phyloP scores from a whole-genome alignment of 2,797 vertebrate genomes.

The Alectoris magna region DNA sequence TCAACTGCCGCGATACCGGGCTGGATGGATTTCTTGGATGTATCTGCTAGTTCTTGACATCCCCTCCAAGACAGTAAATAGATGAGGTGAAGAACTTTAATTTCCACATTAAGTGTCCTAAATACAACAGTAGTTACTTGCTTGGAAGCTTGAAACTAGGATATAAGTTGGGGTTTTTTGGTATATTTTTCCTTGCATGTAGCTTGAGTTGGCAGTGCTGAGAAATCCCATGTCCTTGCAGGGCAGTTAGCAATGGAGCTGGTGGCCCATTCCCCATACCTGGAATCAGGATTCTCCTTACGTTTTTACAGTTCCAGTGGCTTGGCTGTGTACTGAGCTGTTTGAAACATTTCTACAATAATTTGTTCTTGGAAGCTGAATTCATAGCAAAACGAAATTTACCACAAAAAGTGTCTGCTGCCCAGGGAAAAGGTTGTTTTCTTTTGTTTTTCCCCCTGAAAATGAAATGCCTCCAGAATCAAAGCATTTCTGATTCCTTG shows the following conservation, averaged over 20 bases:
- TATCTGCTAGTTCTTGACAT: background rate
- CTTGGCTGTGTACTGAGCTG: background rate
- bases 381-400: background rate
- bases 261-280: background rate
- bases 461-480: background rate
- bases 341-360: background rate
- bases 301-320: background rate
- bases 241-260: background rate
- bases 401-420: background rate
- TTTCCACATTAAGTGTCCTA: background rate
- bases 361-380: background rate
- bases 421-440: background rate
- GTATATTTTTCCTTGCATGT: background rate
- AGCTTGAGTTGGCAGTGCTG: background rate
- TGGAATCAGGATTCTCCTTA: background rate
- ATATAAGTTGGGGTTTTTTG: background rate
- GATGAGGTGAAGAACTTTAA: background rate
- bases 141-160: background rate
- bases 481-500: background rate
- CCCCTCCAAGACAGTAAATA: background rate
- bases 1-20: background rate
- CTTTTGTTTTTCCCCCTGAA: background rate
- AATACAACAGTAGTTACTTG: background rate
- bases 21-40: background rate
- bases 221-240: background rate